These are phyloP conservation scores for Nasonia giraulti DNA, from an alignment of 1,140 invertebrate species.

Conservation along the genomic window DNA sequence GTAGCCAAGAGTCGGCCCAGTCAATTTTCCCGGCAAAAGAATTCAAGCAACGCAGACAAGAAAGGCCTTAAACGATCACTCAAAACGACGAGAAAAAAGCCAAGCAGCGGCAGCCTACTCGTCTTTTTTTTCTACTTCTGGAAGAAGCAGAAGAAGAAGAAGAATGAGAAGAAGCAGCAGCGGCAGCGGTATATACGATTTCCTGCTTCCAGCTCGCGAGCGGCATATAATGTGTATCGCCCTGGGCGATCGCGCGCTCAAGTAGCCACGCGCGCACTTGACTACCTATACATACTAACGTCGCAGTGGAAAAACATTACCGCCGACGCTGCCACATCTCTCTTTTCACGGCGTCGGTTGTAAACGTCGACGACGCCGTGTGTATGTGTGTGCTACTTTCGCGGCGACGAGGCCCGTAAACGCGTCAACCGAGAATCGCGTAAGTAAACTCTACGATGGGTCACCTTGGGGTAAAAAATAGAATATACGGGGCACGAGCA, in stretches of 20 bases:
- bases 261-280: conserved; percentile 14
- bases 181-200: conserved; percentile 24
- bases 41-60: conserved; percentile 19
- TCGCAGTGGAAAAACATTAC: not conserved
- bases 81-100: conserved; percentile 1
- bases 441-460: not conserved
- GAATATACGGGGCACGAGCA: not conserved
- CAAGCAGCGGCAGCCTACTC: not conserved
- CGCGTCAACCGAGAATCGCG: conserved; percentile 29
- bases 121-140: not conserved
- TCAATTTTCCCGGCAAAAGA: conserved; percentile 4
- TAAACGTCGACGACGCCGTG: not conserved
- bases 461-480: conserved; percentile 37
- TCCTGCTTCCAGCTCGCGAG: conserved; percentile 40
- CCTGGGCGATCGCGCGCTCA: conserved; percentile 14
- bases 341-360: not conserved
- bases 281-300: not conserved
- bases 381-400: conserved; percentile 13
- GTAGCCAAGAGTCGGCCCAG: not conserved
- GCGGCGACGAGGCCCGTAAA: conserved; percentile 5
- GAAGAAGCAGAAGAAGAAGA: not conserved
- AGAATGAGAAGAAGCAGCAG: not conserved
- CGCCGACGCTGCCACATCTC: not conserved
- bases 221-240: conserved; percentile 28
- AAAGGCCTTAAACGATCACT: conserved; percentile 36